A percentile compares a stretch with the other conserved stretches of the same genome.
Conservation (phyloP, 1,140 invertebrate genomes). For the Cryptotermes secundus region DNA sequence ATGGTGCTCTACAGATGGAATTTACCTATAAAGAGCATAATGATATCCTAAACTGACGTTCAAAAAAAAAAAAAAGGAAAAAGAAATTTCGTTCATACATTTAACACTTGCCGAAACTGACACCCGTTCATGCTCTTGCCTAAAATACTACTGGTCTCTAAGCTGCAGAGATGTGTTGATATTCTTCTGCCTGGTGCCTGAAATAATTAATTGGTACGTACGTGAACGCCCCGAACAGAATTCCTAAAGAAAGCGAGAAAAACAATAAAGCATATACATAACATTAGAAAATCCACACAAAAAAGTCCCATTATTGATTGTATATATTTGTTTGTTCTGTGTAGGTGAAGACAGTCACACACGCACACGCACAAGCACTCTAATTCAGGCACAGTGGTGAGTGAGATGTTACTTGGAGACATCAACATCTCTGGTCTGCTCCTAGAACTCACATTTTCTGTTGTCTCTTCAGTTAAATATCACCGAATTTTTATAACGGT, state of each 20-base stretch:
- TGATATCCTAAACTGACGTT: no score
- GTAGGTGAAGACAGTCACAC: conserved; percentile 4
- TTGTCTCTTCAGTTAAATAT: no score
- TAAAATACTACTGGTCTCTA: not conserved
- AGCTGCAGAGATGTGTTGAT: not conserved
- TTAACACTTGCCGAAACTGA: no score
- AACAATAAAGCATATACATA: not conserved
- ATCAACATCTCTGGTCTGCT: not conserved
- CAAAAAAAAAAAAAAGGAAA: no score
- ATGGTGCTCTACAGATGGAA: no score
- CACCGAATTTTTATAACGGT: not conserved
- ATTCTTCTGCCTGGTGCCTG: not conserved
- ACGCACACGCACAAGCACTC: not conserved
- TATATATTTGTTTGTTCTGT: not conserved
- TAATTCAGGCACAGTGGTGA: conserved; percentile 12
- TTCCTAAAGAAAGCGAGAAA: not conserved
- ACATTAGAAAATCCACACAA: not conserved
- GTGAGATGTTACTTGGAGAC: not conserved
- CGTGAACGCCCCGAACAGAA: not conserved
- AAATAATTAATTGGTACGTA: conserved; percentile 7
- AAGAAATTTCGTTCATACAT: no score
- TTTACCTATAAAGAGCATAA: no score
- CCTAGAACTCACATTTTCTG: not conserved
- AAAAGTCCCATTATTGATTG: not conserved
- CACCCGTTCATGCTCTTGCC: no score